phyloP scores from a whole-genome alignment of 2,888 invertebrate genomes.

The Aspidapion aeneum region DNA sequence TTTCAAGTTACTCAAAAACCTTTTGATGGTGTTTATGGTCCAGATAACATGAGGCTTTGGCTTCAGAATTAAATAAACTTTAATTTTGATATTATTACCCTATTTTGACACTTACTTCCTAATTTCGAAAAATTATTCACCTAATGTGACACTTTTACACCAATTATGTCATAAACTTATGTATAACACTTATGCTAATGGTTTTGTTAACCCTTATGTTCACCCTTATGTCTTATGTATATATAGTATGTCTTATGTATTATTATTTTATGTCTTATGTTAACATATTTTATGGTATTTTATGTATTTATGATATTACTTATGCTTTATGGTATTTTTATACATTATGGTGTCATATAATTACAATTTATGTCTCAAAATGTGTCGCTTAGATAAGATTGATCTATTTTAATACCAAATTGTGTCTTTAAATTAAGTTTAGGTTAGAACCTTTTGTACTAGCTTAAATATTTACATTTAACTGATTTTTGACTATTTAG shows the following conservation, averaged over 20 bases:
- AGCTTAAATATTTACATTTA: too few relatives aligned
- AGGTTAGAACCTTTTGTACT: neutral
- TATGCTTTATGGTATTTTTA: neutral
- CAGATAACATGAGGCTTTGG: constrained; percentile 12
- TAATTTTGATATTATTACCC: neutral
- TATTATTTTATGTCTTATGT: neutral
- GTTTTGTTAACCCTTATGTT: neutral
- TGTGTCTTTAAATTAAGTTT: neutral
- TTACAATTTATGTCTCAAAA: neutral
- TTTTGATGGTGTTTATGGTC: constrained; percentile 18
- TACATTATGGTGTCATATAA: too few relatives aligned
- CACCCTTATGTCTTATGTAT: neutral
- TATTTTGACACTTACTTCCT: neutral
- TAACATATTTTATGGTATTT: neutral
- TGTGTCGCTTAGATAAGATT: neutral
- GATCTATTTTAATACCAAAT: neutral
- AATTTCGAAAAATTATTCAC: too few relatives aligned
- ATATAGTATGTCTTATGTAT: neutral
- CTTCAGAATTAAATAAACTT: neutral
- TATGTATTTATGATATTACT: neutral
- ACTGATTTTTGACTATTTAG: neutral
- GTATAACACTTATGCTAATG: neutral
- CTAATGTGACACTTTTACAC: neutral
- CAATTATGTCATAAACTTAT: neutral
- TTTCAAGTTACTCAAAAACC: constrained; percentile 25